phyloP scores from a whole-genome alignment of 2,113 vertebrate species.

The Daboia siamensis region DNA sequence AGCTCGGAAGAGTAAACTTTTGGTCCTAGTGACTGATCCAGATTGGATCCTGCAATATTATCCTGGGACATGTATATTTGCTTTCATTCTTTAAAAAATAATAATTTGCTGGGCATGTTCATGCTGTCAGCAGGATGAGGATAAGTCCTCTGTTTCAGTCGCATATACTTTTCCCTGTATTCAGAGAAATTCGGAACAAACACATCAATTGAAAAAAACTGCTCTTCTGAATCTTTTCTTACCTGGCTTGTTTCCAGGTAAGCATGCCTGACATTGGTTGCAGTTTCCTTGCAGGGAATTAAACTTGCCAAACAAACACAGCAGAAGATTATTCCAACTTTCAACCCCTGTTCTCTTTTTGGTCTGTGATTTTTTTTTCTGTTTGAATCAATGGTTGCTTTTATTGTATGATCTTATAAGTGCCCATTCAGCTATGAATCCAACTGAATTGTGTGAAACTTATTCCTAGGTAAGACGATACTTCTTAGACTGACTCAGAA shows the following conservation, averaged over 20 bases:
- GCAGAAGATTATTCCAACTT: neutral
- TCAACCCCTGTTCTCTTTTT: neutral
- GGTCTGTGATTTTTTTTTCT: neutral
- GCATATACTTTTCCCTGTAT: neutral
- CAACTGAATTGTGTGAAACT: neutral
- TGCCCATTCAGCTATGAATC: neutral
- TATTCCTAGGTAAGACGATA: neutral
- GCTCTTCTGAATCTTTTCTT: neutral
- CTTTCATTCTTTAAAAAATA: neutral
- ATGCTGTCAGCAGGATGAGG: neutral
- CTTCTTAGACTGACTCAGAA: neutral
- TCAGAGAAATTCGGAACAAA: neutral
- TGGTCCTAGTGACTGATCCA: neutral
- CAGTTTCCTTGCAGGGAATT: neutral
- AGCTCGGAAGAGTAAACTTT: neutral
- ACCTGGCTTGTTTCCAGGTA: neutral
- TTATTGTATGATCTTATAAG: neutral
- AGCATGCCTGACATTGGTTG: neutral
- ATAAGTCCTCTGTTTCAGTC: neutral
- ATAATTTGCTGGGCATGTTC: neutral
- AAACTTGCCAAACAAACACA: neutral
- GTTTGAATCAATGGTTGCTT: neutral
- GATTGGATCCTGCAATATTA: neutral
- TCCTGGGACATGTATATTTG: neutral
- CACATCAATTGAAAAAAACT: neutral